A percentile compares a stretch with the other conserved stretches of the same genome.
These are phyloP conservation scores for Spilogale gracilis DNA, from an alignment of 2,113 vertebrate species.

Conservation along the genomic window DNA sequence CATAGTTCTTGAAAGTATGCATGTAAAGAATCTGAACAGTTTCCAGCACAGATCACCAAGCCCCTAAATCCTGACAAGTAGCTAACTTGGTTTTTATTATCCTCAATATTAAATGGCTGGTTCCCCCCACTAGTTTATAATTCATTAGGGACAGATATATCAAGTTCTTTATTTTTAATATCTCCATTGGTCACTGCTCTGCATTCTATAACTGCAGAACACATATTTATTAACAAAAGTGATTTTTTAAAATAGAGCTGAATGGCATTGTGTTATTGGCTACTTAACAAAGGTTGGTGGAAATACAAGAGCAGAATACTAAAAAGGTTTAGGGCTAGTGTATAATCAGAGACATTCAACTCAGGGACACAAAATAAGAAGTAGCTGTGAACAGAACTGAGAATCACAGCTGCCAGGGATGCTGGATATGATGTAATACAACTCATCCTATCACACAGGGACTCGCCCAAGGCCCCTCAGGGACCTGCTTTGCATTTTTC, in stretches of 20 bases:
- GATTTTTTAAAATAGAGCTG: neutral
- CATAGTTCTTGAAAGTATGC: neutral
- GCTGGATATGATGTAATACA: neutral
- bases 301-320: neutral
- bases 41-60: neutral
- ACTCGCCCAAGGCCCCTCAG: no score
- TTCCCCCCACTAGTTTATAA: neutral
- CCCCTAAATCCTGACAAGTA: neutral
- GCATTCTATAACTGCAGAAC: neutral
- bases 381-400: neutral
- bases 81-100: neutral
- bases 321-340: neutral
- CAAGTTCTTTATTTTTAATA: neutral
- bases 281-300: neutral
- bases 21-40: neutral
- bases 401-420: neutral
- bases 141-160: neutral
- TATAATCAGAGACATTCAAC: neutral
- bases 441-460: neutral
- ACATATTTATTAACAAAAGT: neutral
- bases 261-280: neutral
- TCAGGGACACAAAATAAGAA: neutral
- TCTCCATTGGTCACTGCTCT: neutral
- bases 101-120: neutral
- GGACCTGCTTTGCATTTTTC: neutral